These are phyloP conservation scores for Pterostichus madidus DNA, from an alignment of 2,888 invertebrate genomes.

Conservation along the genomic window DNA sequence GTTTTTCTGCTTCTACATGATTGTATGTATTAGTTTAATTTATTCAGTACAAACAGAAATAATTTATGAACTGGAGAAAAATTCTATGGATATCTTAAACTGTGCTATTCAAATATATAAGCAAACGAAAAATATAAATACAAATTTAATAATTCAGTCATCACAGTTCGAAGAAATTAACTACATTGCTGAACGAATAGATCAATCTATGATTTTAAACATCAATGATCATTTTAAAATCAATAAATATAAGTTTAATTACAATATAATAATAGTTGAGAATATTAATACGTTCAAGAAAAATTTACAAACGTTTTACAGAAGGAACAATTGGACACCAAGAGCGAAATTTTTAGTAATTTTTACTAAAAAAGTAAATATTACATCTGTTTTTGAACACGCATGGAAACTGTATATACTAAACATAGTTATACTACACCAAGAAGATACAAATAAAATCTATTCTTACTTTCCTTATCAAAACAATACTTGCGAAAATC, in stretches of 20 bases:
- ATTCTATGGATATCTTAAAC: neutral
- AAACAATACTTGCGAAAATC: conserved; percentile 20
- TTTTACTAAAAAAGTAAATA: conserved; percentile 14
- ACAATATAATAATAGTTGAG: conserved; percentile 25
- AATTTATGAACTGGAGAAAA: too few relatives aligned
- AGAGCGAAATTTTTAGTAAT: conserved; percentile 53
- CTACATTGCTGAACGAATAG: conserved; percentile 6
- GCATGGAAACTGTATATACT: conserved; percentile 39
- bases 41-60: too few relatives aligned
- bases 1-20: too few relatives aligned
- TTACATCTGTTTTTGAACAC: conserved; percentile 30
- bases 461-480: conserved; percentile 46
- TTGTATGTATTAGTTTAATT: too few relatives aligned
- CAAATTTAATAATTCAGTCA: conserved; percentile 9
- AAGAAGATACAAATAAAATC: neutral
- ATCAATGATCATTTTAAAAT: conserved; percentile 4
- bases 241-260: conserved; percentile 44
- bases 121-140: conserved; percentile 3
- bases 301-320: conserved; percentile 30
- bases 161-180: neutral
- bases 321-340: conserved; percentile 40
- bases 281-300: conserved; percentile 18
- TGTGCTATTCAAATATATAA: conserved; percentile 27
- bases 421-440: conserved; percentile 22
- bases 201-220: conserved; percentile 26